Percentiles rank a stretch among this genome's conserved stretches.
These are phyloP conservation scores for Eptesicus fuscus DNA, from an alignment of 2,113 vertebrate species.

Conservation along the genomic window DNA sequence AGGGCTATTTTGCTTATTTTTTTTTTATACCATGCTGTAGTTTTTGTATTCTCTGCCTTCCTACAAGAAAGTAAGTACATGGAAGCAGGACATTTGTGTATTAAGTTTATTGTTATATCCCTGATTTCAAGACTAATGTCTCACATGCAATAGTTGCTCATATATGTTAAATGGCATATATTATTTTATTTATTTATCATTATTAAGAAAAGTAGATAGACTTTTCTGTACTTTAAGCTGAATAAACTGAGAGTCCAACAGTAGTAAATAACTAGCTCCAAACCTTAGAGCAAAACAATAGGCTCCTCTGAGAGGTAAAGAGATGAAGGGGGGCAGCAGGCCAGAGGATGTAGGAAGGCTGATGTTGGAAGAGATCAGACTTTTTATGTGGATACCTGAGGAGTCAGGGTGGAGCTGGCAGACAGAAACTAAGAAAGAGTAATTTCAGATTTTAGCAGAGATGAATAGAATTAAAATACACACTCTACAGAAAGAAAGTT, in stretches of 20 bases:
- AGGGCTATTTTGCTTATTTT: no score
- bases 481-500: background rate
- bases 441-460: background rate
- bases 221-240: background rate
- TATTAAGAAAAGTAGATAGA: background rate
- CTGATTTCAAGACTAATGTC: background rate
- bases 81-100: background rate
- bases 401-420: no score
- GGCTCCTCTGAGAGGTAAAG: background rate
- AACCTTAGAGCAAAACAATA: background rate
- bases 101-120: background rate
- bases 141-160: background rate
- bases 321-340: no score
- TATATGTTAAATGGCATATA: background rate
- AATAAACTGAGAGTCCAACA: background rate
- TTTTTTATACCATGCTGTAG: no score
- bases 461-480: background rate
- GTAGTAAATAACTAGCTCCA: background rate
- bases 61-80: background rate
- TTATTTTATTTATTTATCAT: background rate
- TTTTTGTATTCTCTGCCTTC: no score
- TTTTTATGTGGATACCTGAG: no score
- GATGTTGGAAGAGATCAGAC: background rate
- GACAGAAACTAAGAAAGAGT: background rate
- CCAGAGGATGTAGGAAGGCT: rapidly evolving